phyloP scores from a whole-genome alignment of 2,888 invertebrate genomes.

The Frankliniella intonsa region DNA sequence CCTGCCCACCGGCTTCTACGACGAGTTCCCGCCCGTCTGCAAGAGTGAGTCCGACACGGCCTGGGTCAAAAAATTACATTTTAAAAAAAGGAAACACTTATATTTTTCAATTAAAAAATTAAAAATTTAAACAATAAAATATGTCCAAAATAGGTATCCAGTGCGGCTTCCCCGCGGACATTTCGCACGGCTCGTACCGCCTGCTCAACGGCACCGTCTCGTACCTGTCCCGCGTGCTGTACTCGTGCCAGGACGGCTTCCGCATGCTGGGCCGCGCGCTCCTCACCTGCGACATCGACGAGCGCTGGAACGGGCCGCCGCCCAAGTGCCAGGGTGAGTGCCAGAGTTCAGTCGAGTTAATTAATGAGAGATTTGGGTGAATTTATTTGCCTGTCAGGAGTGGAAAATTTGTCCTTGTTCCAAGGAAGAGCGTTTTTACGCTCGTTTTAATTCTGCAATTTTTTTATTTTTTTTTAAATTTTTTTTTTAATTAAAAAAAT shows the following conservation, averaged over 20 bases:
- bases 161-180: slow-evolving; percentile 84
- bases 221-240: slow-evolving; percentile 82
- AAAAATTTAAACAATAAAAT: no score
- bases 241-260: slow-evolving; percentile 75
- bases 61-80: not conserved
- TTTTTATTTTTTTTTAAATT: no score
- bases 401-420: no score
- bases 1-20: slow-evolving; percentile 86
- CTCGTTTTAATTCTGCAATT: no score
- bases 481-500: not conserved
- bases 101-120: no score
- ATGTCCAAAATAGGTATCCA: slow-evolving; percentile 62
- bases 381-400: no score
- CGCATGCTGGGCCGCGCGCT: slow-evolving; percentile 78
- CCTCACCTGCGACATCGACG: slow-evolving; percentile 85
- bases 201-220: slow-evolving; percentile 80
- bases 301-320: slow-evolving; percentile 90
- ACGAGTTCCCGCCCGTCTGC: slow-evolving; percentile 89
- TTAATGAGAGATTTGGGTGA: no score
- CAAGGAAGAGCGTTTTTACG: no score
- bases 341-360: no score
- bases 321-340: slow-evolving; percentile 75
- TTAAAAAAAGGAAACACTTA: no score
- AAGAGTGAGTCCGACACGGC: slow-evolving; percentile 65
- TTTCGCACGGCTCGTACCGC: slow-evolving; percentile 73